Evolutionary conservation across 1,140 invertebrate genomes (phyloP).

Genomic region (Sycobia sp.): DNA sequence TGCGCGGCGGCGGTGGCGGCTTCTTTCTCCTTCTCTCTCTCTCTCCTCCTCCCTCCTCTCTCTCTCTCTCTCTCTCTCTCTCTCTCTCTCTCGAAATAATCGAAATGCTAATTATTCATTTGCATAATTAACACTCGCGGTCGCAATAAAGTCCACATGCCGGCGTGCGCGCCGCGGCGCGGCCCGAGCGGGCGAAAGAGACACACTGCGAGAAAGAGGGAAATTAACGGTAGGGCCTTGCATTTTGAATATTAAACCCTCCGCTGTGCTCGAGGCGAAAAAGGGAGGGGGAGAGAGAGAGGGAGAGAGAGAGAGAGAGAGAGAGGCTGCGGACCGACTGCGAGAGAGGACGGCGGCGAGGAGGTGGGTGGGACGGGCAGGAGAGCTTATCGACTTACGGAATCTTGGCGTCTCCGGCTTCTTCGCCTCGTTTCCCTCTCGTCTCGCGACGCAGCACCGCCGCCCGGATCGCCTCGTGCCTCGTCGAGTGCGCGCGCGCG

Average conservation of each 20-base stretch:
- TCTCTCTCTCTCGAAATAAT: conserved; percentile 49
- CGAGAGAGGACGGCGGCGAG: no score
- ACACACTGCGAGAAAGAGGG: not conserved
- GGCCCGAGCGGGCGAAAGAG: not conserved
- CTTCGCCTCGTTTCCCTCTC: conserved; percentile 9
- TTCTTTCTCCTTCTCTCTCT: no score
- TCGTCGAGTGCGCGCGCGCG: no score
- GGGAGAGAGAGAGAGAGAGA: no score
- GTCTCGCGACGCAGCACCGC: not conserved
- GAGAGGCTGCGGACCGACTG: no score
- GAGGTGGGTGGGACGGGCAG: no score
- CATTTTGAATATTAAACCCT: conserved; percentile 53
- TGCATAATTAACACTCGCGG: conserved; percentile 54
- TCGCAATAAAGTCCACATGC: conserved; percentile 45
- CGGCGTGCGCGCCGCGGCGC: conserved; percentile 20
- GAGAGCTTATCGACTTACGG: conserved; percentile 36
- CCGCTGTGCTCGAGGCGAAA: no score
- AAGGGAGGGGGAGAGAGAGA: no score
- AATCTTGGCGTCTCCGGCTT: conserved; percentile 28
- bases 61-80: no score
- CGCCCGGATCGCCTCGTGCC: no score
- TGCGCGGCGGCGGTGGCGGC: no score
- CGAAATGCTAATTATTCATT: conserved; percentile 58
- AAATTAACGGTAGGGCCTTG: conserved; percentile 50
- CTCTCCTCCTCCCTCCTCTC: no score